phyloP scores from a whole-genome alignment of 2,113 vertebrate species.

The Rhynchomys soricoides region DNA sequence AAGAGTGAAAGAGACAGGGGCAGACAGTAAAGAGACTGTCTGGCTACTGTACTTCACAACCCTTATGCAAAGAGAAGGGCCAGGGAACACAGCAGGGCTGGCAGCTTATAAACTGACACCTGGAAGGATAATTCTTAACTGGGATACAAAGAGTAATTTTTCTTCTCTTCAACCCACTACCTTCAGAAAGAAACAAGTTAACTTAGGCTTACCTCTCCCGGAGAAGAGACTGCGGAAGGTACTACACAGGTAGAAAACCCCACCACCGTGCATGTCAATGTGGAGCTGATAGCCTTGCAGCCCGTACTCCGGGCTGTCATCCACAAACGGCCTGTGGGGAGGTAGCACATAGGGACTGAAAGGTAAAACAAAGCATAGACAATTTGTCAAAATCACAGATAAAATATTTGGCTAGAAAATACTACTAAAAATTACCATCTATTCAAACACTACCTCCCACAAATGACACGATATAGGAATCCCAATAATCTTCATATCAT shows the following conservation, averaged over 20 bases:
- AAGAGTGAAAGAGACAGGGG: rapidly evolving
- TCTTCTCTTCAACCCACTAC: background rate
- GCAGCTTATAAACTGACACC: background rate
- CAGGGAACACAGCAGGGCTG: background rate
- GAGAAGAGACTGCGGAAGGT: conserved; percentile 89
- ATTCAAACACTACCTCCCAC: background rate
- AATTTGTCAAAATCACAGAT: background rate
- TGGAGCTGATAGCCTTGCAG: conserved; percentile 92
- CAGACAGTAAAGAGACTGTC: rapidly evolving
- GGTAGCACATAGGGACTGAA: conserved; percentile 85
- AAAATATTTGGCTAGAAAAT: background rate
- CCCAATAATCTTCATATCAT: background rate
- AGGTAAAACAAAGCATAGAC: conserved; percentile 37
- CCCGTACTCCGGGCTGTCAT: conserved; percentile 92
- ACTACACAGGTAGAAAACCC: conserved; percentile 85
- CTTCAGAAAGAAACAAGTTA: background rate
- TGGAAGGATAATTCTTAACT: background rate
- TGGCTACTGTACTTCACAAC: background rate
- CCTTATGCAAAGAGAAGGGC: background rate
- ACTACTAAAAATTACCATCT: background rate
- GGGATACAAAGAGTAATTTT: background rate
- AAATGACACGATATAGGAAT: background rate
- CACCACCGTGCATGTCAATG: conserved; percentile 89
- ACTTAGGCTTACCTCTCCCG: conserved; percentile 88
- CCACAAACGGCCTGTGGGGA: conserved; percentile 78